Evolutionary conservation across 2,888 invertebrate species (phyloP).

Genomic region (Galerucella calmariensis): DNA sequence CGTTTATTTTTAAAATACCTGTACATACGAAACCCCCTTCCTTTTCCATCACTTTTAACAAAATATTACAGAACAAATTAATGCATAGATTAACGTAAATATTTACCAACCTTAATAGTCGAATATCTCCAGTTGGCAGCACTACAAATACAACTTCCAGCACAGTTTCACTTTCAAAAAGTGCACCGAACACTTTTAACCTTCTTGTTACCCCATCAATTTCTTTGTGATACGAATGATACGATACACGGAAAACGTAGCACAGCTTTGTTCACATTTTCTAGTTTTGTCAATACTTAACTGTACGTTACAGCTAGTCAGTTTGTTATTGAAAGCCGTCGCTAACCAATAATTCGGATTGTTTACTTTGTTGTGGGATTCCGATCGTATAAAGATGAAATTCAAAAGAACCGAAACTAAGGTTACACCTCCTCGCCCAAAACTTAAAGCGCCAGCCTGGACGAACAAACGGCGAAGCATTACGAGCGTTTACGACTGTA

Average conservation of each 20-base stretch:
- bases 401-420: constrained; percentile 19
- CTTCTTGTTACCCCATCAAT: constrained; percentile 62
- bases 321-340: not conserved
- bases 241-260: constrained; percentile 14
- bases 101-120: constrained; percentile 23
- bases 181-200: constrained; percentile 32
- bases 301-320: constrained; percentile 1
- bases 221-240: constrained; percentile 42
- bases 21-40: not conserved
- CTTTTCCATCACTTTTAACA: not conserved
- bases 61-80: constrained; percentile 6
- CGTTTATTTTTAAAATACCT: not conserved
- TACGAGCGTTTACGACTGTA: constrained; percentile 60
- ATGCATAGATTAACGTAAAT: constrained; percentile 12
- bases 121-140: constrained; percentile 27
- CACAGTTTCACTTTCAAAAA: constrained; percentile 43
- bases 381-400: constrained; percentile 6
- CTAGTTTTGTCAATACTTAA: not conserved
- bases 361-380: not conserved
- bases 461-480: constrained; percentile 54
- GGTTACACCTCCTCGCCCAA: constrained; percentile 50
- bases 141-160: constrained; percentile 31
- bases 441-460: constrained; percentile 58
- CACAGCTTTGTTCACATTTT: not conserved
- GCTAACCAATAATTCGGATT: not conserved